A percentile compares a stretch with the other conserved stretches of the same genome.
Evolutionary conservation across 1,140 invertebrate genomes (phyloP).

Genomic region (Dermatophagoides farinae): DNA sequence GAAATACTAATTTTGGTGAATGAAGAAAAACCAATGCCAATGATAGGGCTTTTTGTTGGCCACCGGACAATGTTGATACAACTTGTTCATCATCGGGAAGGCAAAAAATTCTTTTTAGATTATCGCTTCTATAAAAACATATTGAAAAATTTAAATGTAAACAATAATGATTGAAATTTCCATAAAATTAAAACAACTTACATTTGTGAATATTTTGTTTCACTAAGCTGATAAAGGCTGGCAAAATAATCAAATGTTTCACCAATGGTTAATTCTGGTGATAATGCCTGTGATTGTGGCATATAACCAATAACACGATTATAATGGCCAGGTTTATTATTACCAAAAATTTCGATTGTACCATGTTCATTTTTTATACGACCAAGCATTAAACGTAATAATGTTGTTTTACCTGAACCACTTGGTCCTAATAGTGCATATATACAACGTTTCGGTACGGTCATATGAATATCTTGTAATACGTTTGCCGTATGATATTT

Average conservation of each 20-base stretch:
- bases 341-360: constrained; percentile 4
- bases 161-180: not conserved
- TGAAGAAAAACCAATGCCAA: constrained; percentile 80
- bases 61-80: constrained; percentile 42
- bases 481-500: not conserved
- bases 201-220: constrained; percentile 28
- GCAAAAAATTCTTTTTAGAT: constrained; percentile 68
- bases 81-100: constrained; percentile 35
- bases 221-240: constrained; percentile 68
- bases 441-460: not conserved
- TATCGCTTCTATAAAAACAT: constrained; percentile 37
- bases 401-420: constrained; percentile 33
- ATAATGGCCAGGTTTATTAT: constrained; percentile 60
- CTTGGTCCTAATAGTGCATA: constrained; percentile 32
- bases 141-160: not conserved
- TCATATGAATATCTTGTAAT: not conserved
- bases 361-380: not conserved
- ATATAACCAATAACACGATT: constrained; percentile 43
- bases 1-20: constrained; percentile 76
- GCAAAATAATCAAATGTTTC: constrained; percentile 91
- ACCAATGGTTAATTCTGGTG: constrained; percentile 75
- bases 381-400: constrained; percentile 23
- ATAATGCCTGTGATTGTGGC: constrained; percentile 73
- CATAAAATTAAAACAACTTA: not conserved
- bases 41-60: constrained; percentile 71